Evolutionary conservation across 2,888 invertebrate species (phyloP).

Genomic region (Gryllus longicercus): DNA sequence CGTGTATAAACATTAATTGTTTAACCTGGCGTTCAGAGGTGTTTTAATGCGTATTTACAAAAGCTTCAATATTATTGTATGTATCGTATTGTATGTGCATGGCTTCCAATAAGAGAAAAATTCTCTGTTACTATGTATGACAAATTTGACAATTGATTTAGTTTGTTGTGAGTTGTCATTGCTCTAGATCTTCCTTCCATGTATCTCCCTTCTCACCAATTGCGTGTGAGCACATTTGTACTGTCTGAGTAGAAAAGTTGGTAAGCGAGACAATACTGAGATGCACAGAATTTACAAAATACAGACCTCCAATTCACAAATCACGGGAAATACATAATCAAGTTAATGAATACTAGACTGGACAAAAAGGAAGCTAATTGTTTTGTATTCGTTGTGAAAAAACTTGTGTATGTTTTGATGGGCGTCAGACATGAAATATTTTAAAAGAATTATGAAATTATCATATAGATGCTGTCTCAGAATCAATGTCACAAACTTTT

Average conservation of each 20-base stretch:
- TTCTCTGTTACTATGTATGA: neutral
- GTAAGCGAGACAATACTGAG: neutral
- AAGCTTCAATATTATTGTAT: conserved; percentile 3
- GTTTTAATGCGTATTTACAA: conserved; percentile 11
- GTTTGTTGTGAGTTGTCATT: neutral
- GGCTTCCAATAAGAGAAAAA: neutral
- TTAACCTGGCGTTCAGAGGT: neutral
- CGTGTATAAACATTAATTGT: neutral
- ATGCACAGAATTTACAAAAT: too few species aligned
- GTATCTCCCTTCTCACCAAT: neutral
- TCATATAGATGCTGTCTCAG: too few species aligned
- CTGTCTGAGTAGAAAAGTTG: neutral
- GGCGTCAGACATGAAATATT: too few species aligned
- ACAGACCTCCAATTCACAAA: too few species aligned
- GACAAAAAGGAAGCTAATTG: too few species aligned
- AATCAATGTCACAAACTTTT: too few species aligned
- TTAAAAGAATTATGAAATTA: too few species aligned
- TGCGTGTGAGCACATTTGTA: neutral
- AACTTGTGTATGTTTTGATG: too few species aligned
- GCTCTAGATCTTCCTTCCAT: neutral
- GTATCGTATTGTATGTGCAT: conserved; percentile 6
- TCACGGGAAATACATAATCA: too few species aligned
- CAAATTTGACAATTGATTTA: neutral
- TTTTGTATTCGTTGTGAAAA: too few species aligned
- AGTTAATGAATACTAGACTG: too few species aligned